Percentiles rank a stretch among this genome's conserved stretches.
Evolutionary conservation across 1,140 invertebrate species (phyloP).

Genomic region (Saccostrea cuccullata): DNA sequence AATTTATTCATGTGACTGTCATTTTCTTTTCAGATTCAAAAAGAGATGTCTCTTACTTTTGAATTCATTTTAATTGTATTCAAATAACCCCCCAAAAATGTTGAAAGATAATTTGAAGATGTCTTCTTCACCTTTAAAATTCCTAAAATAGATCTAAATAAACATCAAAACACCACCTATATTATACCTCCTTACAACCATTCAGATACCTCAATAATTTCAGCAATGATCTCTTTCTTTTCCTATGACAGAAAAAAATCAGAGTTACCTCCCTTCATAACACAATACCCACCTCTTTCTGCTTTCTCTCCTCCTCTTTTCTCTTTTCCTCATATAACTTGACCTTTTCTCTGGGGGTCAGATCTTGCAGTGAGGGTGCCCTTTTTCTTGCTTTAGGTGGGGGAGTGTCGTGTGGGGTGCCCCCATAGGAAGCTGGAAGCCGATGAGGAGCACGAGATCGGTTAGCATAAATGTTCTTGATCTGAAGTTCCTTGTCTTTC

Average conservation of each 20-base stretch:
- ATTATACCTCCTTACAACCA: not conserved
- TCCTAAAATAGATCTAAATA: not conserved
- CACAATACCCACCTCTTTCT: constrained; percentile 56
- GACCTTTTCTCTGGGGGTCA: constrained; percentile 68
- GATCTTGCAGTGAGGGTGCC: constrained; percentile 59
- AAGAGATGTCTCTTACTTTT: too few species aligned
- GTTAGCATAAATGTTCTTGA: constrained; percentile 76
- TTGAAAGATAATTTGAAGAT: too few species aligned
- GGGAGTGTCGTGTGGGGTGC: constrained; percentile 67
- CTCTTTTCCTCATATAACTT: constrained; percentile 68
- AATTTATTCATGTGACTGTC: not conserved
- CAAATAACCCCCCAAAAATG: too few species aligned
- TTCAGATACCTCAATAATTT: not conserved
- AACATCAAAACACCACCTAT: not conserved
- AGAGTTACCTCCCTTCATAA: constrained; percentile 26
- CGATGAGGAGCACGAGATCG: constrained; percentile 62
- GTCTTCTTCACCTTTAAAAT: not conserved
- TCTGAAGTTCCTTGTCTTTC: constrained; percentile 76
- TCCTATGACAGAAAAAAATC: not conserved
- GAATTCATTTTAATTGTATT: too few species aligned
- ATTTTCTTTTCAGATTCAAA: not conserved
- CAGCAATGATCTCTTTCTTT: not conserved
- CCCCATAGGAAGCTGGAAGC: constrained; percentile 67
- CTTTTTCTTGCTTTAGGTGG: constrained; percentile 56
- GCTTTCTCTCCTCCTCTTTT: constrained; percentile 59